Base-by-base conservation (phyloP, 2,113 vertebrate species). In the Otus sunia region DNA sequence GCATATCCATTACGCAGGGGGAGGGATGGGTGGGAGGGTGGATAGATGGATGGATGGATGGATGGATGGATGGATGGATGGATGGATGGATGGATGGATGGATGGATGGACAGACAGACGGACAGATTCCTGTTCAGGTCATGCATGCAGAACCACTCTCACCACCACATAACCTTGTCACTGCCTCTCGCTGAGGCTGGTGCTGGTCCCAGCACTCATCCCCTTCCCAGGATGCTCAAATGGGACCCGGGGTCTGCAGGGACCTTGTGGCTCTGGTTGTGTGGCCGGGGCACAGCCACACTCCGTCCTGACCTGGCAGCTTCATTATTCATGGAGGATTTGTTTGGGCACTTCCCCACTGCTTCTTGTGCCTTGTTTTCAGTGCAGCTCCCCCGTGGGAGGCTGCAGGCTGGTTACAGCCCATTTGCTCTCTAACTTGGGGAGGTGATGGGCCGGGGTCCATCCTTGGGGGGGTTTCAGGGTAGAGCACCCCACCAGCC, bases 331-430 rank as follows among this genome's bases (percentile, higher is more conserved):
- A 10, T 2, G 0, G 50, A 23, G 37, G 26, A 32, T 27, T 59
- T 4, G 0, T 52, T 23, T 20, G 69, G 60, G 52, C 36, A 3
- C 36, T 36, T 22, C 36, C 58, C 12, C 16, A 1, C 41, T 6
- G 50, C 21, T 73, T 20, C 59, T 27, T 2, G 50, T 13, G 12
- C 30, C 67, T 20, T 20, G 8, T 9, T 73, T 30, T 30, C 29
- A 10, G 4, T 4, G 29, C n/a, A 16, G 49, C 23, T 30, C 30
- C 37, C 53, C 62, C 1, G 0, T 0, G 5, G 50, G 39, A 62
- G 29, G 67, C 43, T 3, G 5, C 55, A 59, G n/a, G 45, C 34
- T 55, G 59, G 26, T 20, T 20, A 32, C 39, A 27, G 20, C 36
- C 50, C 15, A 0, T n/a, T 55, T 25, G 39, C 29, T 56, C 43